Base-by-base conservation (phyloP, 2,888 invertebrate genomes). In the Chrysolina haemoptera region DNA sequence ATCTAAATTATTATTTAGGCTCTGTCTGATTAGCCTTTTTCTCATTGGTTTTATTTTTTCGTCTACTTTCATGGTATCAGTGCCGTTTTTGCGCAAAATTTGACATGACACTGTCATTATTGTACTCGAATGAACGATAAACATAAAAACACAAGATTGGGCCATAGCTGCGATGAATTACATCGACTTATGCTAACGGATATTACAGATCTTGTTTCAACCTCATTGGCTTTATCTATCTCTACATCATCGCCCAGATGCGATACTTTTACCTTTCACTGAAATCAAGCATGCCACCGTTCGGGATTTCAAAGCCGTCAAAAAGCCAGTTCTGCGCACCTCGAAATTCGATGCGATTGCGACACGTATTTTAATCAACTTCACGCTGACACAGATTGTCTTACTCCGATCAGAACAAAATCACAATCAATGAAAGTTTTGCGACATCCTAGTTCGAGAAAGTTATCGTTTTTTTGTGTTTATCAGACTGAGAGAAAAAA, bases 401-500 rank as follows among this genome's bases (percentile, higher is more conserved):
- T 59, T 59, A 27, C 59, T 59, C 35, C 27, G 20, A 12, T 53
- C 53, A 53, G 53, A 35, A 59, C 59, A 59, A 27, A 66, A 53
- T 66, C 66, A 66, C 66, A 50, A 66, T 53, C 66, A 66, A 66
- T 50, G 50, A 66, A 40, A 53, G 66, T 66, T 66, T 22, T 50
- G 50, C 66, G 53, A 66, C 35, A 66, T 66, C 66, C 50, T 50
- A 46, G 50, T n/a, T 27, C 18, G 50, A 66, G 66, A 66, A 66
- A 66, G 66, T n/a, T 59, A 11, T 9, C n/a, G 22, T 5, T 9
- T 59, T 59, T n/a, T 16, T 59, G 35, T 16, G 35, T 59, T 14
- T 22, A n/a, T 20, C 3, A 18, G 11, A 18, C 9, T n/a, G 59
- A 59, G 27, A 59, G 35, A 22, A 35, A 59, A n/a, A 59, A 20